A percentile compares a stretch with the other conserved stretches of the same genome.
Evolutionary conservation across 2,113 vertebrate genomes (phyloP).

Genomic region (Amazona guildingii): DNA sequence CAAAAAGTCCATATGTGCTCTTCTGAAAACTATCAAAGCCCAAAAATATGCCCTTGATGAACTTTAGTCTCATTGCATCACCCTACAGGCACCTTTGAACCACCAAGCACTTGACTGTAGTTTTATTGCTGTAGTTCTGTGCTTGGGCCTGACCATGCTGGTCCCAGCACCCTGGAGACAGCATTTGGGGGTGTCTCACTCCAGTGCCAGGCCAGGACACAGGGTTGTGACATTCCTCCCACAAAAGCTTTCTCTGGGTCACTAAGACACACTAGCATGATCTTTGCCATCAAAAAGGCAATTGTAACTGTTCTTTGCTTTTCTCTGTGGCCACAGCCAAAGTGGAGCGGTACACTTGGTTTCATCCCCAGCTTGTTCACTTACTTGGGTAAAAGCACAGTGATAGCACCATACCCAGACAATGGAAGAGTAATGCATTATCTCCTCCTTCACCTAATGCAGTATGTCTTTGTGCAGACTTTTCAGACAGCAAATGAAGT

Average conservation of each 20-base stretch:
- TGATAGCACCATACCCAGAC: neutral
- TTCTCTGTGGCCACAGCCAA: neutral
- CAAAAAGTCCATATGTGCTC: neutral
- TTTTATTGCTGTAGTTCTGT: neutral
- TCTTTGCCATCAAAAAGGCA: neutral
- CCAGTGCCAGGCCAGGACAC: neutral
- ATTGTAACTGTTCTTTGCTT: neutral
- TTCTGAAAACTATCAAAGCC: neutral
- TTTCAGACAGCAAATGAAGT: neutral
- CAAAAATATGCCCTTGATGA: neutral
- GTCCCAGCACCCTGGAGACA: neutral
- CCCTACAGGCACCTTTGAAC: neutral
- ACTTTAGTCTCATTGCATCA: neutral
- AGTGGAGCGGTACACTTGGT: neutral
- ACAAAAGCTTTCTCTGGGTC: neutral
- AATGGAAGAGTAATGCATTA: neutral
- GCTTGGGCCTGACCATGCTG: neutral
- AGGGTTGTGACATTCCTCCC: neutral
- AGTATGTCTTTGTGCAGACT: neutral
- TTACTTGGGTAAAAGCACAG: neutral
- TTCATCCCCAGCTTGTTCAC: neutral
- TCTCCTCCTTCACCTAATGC: neutral
- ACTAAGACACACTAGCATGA: neutral
- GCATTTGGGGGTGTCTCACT: fast-evolving
- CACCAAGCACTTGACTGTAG: no score